A percentile compares a stretch with the other conserved stretches of the same genome.
Conservation (phyloP, 2,888 invertebrate species). For the Trissoscelio sp. region DNA sequence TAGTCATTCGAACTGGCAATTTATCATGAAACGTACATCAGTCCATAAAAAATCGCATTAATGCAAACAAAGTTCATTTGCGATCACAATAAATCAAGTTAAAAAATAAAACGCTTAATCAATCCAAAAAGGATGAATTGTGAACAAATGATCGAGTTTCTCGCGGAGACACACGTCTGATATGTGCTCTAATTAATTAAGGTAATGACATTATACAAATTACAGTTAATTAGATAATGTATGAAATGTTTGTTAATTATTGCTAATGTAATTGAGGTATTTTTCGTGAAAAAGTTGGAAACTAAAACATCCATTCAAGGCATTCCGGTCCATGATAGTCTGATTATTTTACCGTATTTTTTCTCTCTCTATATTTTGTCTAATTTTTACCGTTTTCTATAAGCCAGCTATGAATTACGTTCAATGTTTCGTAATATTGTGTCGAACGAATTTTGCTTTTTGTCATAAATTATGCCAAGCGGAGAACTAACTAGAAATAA, state of each 20-base stretch:
- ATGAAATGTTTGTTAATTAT: constrained; percentile 23
- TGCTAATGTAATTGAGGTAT: constrained; percentile 4
- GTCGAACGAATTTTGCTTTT: constrained; percentile 36
- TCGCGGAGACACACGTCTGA: constrained; percentile 9
- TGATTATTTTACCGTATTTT: constrained; percentile 1
- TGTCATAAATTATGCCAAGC: constrained; percentile 43
- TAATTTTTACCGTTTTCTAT: constrained; percentile 19
- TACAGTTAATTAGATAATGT: constrained; percentile 17
- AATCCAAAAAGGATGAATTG: constrained; percentile 27
- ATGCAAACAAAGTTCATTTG: constrained; percentile 23
- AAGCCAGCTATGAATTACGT: constrained; percentile 26
- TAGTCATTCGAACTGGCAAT: not conserved
- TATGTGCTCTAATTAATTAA: constrained; percentile 23
- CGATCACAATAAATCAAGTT: constrained; percentile 15
- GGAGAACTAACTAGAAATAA: constrained; percentile 39
- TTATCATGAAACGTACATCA: not conserved
- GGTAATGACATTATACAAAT: constrained; percentile 24
- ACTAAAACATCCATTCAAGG: constrained; percentile 6
- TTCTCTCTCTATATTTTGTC: constrained; percentile 1
- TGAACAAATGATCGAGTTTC: constrained; percentile 24
- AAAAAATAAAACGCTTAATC: constrained; percentile 29
- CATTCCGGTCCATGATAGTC: constrained; percentile 7
- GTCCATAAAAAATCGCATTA: not conserved
- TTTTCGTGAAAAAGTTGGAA: constrained; percentile 7
- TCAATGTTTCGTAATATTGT: constrained; percentile 24